Conservation (phyloP, 2,113 vertebrate genomes). For the Oceanodroma tethys region DNA sequence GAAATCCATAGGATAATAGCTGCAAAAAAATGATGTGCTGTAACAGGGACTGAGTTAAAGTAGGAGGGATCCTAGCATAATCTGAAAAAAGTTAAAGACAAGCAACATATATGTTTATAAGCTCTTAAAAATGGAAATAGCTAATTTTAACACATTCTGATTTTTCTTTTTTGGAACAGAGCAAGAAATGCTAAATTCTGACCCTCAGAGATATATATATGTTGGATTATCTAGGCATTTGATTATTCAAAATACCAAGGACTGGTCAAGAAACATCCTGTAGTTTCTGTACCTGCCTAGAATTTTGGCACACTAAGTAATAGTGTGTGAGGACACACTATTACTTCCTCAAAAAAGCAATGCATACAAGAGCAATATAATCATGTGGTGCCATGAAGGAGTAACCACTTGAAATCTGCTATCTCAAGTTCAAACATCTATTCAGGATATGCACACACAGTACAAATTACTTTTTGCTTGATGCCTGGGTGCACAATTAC, state of each 20-base stretch:
- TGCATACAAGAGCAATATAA: background rate
- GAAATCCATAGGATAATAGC: background rate
- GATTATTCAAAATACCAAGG: background rate
- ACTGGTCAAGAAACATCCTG: background rate
- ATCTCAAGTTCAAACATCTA: background rate
- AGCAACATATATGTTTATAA: background rate
- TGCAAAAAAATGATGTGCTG: background rate
- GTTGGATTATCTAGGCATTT: background rate
- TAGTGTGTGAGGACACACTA: too few relatives aligned
- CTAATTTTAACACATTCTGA: background rate
- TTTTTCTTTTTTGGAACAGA: background rate
- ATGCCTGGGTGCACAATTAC: background rate
- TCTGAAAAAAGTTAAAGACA: background rate
- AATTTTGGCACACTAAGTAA: background rate
- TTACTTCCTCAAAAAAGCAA: background rate
- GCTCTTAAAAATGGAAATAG: background rate
- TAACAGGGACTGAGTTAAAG: background rate
- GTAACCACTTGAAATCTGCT: background rate
- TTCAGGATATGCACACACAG: background rate
- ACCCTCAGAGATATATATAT: rapidly evolving
- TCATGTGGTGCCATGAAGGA: background rate
- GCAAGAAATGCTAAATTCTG: background rate
- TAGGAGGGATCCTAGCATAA: background rate
- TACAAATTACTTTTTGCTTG: constrained; percentile 18
- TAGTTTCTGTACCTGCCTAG: background rate